Evolutionary conservation across 2,888 invertebrate genomes (phyloP).

Genomic region (Watsonalla cultraria): DNA sequence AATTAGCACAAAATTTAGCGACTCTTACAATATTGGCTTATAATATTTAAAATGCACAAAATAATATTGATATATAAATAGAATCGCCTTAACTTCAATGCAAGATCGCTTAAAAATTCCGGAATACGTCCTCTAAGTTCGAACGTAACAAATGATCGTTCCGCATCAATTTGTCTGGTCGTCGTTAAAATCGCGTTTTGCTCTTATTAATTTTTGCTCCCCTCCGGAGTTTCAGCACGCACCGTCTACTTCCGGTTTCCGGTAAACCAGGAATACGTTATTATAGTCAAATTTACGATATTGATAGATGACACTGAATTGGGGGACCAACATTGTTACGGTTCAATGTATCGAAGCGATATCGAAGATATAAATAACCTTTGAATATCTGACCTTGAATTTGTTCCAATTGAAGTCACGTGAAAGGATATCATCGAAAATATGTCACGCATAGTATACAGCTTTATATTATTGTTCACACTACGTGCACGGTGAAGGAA

Average conservation of each 20-base stretch:
- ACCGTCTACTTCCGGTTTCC: constrained; percentile 37
- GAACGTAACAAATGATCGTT: constrained; percentile 66
- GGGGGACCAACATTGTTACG: constrained; percentile 8
- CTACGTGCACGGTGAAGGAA: too few relatives aligned
- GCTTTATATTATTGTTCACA: too few relatives aligned
- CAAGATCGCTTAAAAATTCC: constrained; percentile 7
- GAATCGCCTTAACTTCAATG: neutral
- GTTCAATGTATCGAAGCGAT: neutral
- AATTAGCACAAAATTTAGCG: too few relatives aligned
- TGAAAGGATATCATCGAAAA: too few relatives aligned
- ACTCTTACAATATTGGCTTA: too few relatives aligned
- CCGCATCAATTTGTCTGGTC: constrained; percentile 64
- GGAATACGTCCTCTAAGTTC: constrained; percentile 42
- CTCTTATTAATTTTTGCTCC: constrained; percentile 69
- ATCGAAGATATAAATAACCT: neutral
- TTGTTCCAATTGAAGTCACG: too few relatives aligned
- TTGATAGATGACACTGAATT: constrained; percentile 42
- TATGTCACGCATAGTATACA: too few relatives aligned
- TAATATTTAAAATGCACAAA: too few relatives aligned
- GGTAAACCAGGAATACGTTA: constrained; percentile 47
- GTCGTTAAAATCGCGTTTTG: constrained; percentile 68
- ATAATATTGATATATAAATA: too few relatives aligned
- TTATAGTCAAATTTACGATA: constrained; percentile 52
- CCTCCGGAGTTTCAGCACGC: constrained; percentile 35
- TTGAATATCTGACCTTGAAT: too few relatives aligned